Base-by-base conservation (phyloP, 2,797 vertebrate species). In the Lepus townsendii region DNA sequence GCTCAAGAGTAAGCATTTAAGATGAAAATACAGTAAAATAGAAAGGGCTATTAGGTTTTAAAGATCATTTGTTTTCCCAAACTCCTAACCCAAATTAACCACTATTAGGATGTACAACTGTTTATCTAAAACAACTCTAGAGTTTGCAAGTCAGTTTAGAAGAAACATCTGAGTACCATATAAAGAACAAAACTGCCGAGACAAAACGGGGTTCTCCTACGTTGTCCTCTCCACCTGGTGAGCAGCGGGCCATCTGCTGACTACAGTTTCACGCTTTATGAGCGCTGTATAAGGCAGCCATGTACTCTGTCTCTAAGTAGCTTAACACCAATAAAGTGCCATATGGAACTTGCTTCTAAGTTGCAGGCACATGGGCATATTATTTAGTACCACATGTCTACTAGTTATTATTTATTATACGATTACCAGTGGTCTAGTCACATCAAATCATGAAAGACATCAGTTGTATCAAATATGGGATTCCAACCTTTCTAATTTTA, bases 31-130 rank as follows among this genome's bases (percentile, higher is more conserved):
- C 1, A 86, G 63, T 69, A 42, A 0, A 42, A 93, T 87, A 54
- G 3, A 75, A 52, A 47, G 2, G 79, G 4, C 9, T 77, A 16
- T 62, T 76, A 16, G 7, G 57, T 80, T 84, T 83, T 62, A 35
- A 92, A 83, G 10, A 6, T 73, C 1, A 93, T 88, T 82, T 84
- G 52, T 91, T n/a, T 79, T 35, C 30, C 20, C 30, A 72, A n/a
- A 75, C 47, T 65, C 27, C 10, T 66, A 79, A 89, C 3, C 24
- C 14, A 91, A 47, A 73, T 88, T 60, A 57, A 79, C 24, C 90
- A n/a, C 12, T 26, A 47, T 35, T 57, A 42, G 22, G 83, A 27
- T 47, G n/a, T 6, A 26, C 32, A 69, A 17, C 0, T 38, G 35
- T 73, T 88, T 78, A 50, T 75, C 35, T 47, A 73, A n/a, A 85